phyloP scores from a whole-genome alignment of 1,140 invertebrate genomes.

The Drosophila nannoptera region DNA sequence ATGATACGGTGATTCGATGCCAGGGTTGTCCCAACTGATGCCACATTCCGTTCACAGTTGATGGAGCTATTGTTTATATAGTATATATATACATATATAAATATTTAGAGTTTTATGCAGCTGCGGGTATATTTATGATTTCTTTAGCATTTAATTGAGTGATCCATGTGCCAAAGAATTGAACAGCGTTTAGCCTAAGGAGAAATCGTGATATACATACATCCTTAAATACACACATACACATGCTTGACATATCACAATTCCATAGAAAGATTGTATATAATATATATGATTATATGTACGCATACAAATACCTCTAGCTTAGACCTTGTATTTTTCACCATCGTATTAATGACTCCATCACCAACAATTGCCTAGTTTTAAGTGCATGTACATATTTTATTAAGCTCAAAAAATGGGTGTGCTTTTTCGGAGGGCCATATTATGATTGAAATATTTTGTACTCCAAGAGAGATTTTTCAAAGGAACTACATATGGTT shows the following conservation, averaged over 20 bases:
- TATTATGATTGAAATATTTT: slow-evolving; percentile 35
- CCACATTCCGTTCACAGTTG: slow-evolving; percentile 55
- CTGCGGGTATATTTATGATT: slow-evolving; percentile 44
- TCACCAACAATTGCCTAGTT: slow-evolving; percentile 32
- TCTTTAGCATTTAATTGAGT: slow-evolving; percentile 52
- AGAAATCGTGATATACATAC: slow-evolving; percentile 64
- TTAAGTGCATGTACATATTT: slow-evolving; percentile 38
- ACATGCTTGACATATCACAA: slow-evolving; percentile 8
- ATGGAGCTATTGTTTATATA: slow-evolving; percentile 32
- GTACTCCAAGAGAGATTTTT: background rate
- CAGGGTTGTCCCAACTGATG: background rate
- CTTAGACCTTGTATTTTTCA: slow-evolving; percentile 25
- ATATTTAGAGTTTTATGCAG: slow-evolving; percentile 2
- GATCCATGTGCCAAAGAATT: slow-evolving; percentile 63
- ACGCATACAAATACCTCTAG: slow-evolving; percentile 10
- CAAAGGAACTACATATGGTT: background rate
- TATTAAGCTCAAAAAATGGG: slow-evolving; percentile 14
- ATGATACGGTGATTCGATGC: slow-evolving; percentile 38
- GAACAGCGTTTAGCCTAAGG: slow-evolving; percentile 57
- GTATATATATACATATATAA: slow-evolving; percentile 13
- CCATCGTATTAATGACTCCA: slow-evolving; percentile 40
- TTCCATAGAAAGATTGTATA: slow-evolving; percentile 12
- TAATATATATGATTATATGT: slow-evolving; percentile 10
- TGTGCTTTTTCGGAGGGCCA: slow-evolving; percentile 15
- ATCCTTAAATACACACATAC: slow-evolving; percentile 10